A percentile compares a stretch with the other conserved stretches of the same genome.
Evolutionary conservation across 2,113 vertebrate species (phyloP).

Genomic region (Elanus axillaris): DNA sequence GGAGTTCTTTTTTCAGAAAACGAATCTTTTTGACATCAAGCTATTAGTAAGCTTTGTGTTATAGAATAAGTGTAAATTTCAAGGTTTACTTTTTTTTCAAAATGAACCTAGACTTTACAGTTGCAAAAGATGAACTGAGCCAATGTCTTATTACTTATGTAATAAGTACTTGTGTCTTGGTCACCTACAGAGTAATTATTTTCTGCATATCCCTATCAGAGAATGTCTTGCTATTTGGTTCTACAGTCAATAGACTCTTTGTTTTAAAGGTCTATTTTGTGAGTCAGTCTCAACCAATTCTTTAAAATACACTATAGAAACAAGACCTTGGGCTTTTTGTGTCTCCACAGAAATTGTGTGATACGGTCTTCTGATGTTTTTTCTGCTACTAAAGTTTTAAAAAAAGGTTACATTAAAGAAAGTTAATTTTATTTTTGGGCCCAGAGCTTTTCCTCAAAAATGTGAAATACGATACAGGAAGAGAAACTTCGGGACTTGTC

Average conservation of each 20-base stretch:
- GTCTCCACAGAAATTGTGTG: neutral
- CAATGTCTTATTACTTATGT: neutral
- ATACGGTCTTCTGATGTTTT: neutral
- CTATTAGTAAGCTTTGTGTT: neutral
- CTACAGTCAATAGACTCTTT: neutral
- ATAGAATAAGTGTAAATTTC: neutral
- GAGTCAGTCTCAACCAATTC: neutral
- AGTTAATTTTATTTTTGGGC: neutral
- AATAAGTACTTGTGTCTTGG: neutral
- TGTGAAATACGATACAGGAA: neutral
- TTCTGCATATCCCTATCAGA: neutral
- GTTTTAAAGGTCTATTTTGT: neutral
- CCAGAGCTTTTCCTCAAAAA: neutral
- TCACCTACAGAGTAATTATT: neutral
- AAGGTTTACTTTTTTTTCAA: neutral
- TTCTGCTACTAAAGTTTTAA: neutral
- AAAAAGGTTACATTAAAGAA: neutral
- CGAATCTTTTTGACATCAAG: fast-evolving
- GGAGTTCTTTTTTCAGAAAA: neutral
- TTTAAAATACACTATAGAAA: neutral
- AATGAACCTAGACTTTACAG: neutral
- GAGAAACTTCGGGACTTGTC: neutral
- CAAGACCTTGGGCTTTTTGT: neutral
- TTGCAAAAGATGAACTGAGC: neutral
- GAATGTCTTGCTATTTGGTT: neutral